Conservation (phyloP, 2,888 invertebrate species). For the Tetragonula carbonaria region DNA sequence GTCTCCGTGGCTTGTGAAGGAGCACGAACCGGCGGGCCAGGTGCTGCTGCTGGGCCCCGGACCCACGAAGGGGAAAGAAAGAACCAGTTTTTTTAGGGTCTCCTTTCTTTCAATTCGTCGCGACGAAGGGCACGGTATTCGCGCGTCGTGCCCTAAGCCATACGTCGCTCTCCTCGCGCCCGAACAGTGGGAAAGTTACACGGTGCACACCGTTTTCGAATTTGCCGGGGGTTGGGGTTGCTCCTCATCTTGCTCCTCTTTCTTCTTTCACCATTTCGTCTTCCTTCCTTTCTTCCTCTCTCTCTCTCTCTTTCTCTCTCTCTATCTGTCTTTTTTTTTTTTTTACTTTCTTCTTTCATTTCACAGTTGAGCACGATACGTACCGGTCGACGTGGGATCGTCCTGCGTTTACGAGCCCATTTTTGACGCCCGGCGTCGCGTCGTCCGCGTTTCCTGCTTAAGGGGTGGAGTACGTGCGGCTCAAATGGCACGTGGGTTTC, state of each 20-base stretch:
- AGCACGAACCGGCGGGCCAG: conserved; percentile 76
- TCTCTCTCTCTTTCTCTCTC: background rate
- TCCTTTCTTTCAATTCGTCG: conserved; percentile 74
- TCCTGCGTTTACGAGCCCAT: background rate
- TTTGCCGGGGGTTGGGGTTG: conserved; percentile 57
- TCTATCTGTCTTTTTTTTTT: background rate
- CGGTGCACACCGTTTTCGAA: conserved; percentile 62
- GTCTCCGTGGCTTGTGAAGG: conserved; percentile 65
- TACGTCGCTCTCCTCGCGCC: conserved; percentile 62
- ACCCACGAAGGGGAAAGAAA: conserved; percentile 74
- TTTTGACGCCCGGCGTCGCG: background rate
- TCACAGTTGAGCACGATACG: background rate
- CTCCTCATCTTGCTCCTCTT: conserved; percentile 28
- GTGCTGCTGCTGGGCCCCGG: conserved; percentile 70
- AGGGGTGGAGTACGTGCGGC: background rate
- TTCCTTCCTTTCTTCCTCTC: background rate
- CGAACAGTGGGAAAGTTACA: conserved; percentile 72
- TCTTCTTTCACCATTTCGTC: conserved; percentile 5
- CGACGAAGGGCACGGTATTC: conserved; percentile 70
- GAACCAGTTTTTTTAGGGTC: conserved; percentile 75
- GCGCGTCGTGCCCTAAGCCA: conserved; percentile 55
- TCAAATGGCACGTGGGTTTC: background rate
- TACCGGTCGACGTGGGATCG: conserved; percentile 18
- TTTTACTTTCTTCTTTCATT: background rate
- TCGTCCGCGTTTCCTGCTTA: conserved; percentile 12